A percentile compares a stretch with the other conserved stretches of the same genome.
Evolutionary conservation across 2,888 invertebrate genomes (phyloP).

Genomic region (Elmis aenea): DNA sequence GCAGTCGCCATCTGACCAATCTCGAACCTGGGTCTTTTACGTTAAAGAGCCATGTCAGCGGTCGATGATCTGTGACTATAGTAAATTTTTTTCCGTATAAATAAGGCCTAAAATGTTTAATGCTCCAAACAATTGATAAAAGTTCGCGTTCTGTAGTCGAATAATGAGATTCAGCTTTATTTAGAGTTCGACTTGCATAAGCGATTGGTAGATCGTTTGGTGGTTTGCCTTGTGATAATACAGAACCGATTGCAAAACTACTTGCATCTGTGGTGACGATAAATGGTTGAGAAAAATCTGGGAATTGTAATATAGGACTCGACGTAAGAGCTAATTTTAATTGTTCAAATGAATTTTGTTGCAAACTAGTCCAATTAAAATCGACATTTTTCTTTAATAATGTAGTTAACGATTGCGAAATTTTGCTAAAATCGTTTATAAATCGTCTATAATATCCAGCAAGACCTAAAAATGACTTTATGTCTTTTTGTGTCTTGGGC

Average conservation of each 20-base stretch:
- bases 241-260: conserved; percentile 7
- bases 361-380: conserved; percentile 10
- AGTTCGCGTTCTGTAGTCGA: conserved; percentile 9
- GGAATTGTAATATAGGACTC: conserved; percentile 10
- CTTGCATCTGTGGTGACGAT: conserved; percentile 12
- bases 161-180: conserved; percentile 9
- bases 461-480: no score
- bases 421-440: conserved; percentile 14
- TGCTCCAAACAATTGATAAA: conserved; percentile 6
- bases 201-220: no score
- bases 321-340: conserved; percentile 3
- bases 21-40: conserved; percentile 4
- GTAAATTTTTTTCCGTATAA: conserved; percentile 11
- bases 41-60: conserved; percentile 8
- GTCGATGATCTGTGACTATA: conserved; percentile 9
- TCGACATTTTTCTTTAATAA: no score
- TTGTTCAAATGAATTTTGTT: conserved; percentile 7
- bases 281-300: conserved; percentile 10
- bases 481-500: conserved; percentile 17
- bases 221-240: conserved; percentile 5
- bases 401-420: conserved; percentile 11
- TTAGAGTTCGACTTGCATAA: no score
- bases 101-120: conserved; percentile 10
- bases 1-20: conserved; percentile 8
- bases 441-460: no score